Base-by-base conservation (phyloP, 92 coral and sea anemone species). In the Palythoa caribaeorum region DNA sequence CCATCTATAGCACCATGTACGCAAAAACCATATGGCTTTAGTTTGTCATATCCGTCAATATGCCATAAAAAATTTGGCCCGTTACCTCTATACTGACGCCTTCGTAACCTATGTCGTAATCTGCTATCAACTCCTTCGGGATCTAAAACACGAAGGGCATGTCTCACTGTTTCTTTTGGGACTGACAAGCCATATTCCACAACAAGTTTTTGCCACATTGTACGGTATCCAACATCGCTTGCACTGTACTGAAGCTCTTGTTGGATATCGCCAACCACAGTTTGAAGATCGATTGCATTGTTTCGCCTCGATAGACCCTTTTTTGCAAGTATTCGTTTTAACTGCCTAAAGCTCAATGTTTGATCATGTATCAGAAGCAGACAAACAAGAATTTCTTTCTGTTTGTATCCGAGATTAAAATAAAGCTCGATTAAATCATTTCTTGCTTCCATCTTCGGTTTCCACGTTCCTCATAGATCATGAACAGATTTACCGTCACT, bases 211-310 rank as follows among this genome's bases (percentile, higher is more conserved):
- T 91, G 94, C 87, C 89, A 89, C 80, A 88, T 89, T 55, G 90
- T 71, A 72, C 94, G 81, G 86, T 92, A 92, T 80, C 95, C 89
- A 88, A 90, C 59, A 71, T 84, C 73, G 36, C 87, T 70, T 84
- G 89, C 94, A 88, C 92, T 92, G 91, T 74, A 73, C 62, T 59
- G 84, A 57, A 28, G 28, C 28, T 0, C 28, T 0, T 28, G 28
- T 28, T 28, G 28, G 28, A 28, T 28, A 28, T 28, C 0, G 28
- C 28, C 28, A 28, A 28, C 28, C 28, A 28, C 28, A 28, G 28
- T 28, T 28, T 28, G 28, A 28, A 28, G n/a, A 85, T 92, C 79
- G 87, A 80, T 74, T 17, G 44, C 66, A 78, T 72, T 77, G 55
- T 78, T 53, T 69, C 84, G 44, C 53, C 84, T 79, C 39, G 70